Evolutionary conservation across 2,888 invertebrate genomes (phyloP).

Genomic region (Sicus ferrugineus): DNA sequence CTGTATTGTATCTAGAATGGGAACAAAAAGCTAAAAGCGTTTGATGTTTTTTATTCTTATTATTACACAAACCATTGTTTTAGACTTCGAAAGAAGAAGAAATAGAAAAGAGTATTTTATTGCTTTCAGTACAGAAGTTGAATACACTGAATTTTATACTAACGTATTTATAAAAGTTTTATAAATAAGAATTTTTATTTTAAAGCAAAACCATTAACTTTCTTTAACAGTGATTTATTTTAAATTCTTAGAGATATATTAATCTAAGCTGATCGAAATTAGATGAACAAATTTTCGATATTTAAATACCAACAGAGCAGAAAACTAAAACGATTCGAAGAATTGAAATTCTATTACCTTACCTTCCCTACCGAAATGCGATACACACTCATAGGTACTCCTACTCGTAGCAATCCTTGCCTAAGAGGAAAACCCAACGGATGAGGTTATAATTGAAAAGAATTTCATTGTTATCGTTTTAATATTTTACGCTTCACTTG

Average conservation of each 20-base stretch:
- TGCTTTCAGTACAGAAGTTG: too few species aligned
- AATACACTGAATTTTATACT: too few species aligned
- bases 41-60: not conserved
- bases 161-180: too few species aligned
- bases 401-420: too few species aligned
- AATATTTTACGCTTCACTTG: constrained; percentile 46
- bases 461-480: constrained; percentile 32
- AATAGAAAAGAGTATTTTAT: not conserved
- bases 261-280: not conserved
- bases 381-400: not conserved
- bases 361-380: not conserved
- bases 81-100: not conserved
- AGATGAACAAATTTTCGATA: not conserved
- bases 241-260: not conserved
- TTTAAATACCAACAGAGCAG: not conserved
- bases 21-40: not conserved
- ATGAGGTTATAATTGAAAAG: constrained; percentile 4
- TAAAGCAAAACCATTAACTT: too few species aligned
- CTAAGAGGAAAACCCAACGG: not conserved
- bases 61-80: not conserved
- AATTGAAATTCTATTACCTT: not conserved
- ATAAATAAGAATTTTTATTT: too few species aligned
- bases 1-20: not conserved
- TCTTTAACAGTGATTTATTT: too few species aligned
- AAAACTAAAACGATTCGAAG: not conserved